Evolutionary conservation across 2,797 vertebrate species (phyloP), one percentile per base, ranked within the genome.

Genomic region (Poeciliopsis turneri): DNA sequence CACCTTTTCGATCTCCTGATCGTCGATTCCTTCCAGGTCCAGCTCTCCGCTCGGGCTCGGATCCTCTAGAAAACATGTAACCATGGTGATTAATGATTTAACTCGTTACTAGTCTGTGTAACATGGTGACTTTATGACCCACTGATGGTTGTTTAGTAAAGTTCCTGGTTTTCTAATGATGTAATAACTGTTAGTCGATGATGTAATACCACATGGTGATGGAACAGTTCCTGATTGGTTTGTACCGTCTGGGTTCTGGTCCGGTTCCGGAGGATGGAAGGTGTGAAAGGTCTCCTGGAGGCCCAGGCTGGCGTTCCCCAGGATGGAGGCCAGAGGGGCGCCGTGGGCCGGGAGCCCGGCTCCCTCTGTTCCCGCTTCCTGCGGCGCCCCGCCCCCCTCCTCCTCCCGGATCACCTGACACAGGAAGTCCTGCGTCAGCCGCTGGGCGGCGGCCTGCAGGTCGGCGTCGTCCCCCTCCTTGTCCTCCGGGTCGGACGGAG

Each of bases 1-100:
- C 81, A 99, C 98, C 96, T 97, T 97, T 79, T 99, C 97, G 2
- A 99, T 99, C 92, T 99, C 98, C 47, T 91, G 94, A 92, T 99
- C 98, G 0, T 99, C 97, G 0, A 99, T 99, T 47, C 97, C 98
- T 1, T 97, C 96, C 90, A 99, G 95, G 88, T 99, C 97, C 88
- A 99, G 92, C 75, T 98, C 97, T 1, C 97, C 98, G 0, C 95
- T 95, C 68, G 95, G 96, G 0, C 91, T 88, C 66, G 89, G 84
- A 28, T 95, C 95, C 25, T 93, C 97, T 97, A 85, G 13, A 76
- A 69, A 68, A 72, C 47, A 30, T 2, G 57, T 30, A 33, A 16
- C 57, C 57, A 61, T 53, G 51, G 23, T 53, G 20, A 53, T 53
- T 25, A 33, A 61, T 61, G 28, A 30, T 5, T 9, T 33, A 36